Base-by-base conservation (phyloP, 2,113 vertebrate species). In the Podiceps cristatus region DNA sequence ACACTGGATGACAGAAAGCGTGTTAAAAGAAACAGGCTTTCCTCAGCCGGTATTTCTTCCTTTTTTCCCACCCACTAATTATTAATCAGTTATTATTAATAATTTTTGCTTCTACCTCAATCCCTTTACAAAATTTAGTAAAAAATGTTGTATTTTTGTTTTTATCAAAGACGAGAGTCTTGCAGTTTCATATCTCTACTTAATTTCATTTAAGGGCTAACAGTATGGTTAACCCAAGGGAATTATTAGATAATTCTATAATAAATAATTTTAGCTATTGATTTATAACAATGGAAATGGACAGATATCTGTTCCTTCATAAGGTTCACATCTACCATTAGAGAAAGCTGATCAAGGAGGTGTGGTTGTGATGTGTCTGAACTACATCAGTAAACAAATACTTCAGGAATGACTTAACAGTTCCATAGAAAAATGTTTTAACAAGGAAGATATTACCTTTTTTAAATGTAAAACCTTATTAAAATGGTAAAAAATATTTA, bases 71-170 rank as follows among this genome's bases (percentile, higher is more conserved):
- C 68, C 53, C 73, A 47, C 49, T 89, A 44, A 13, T 94, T 80
- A 24, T 35, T 91, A 37, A 37, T 37, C 37, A 37, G 37, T 37
- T 37, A 37, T 37, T 37, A 37, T 37, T 37, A 37, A 37, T 37
- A 37, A 44, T 56, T 94, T 86, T 88, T 95, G 80, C 72, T 96
- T 92, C 89, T 47, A 79, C 13, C 62, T 92, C 75, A 96, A 96
- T 47, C 40, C 58, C 64, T 92, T 95, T 78, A 80, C 13, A 96
- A 96, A 96, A 80, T 4, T 55, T 33, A 79, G 74, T 72, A 81
- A 86, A 88, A 75, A 5, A 85, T n/a, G 35, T 78, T 93, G 66
- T 72, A 88, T 88, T 74, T 44, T 62, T 83, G 49, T 59, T 80
- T 91, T 47, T 33, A 83, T 55, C 81, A 89, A 94, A 95, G 72